Conservation (phyloP, 1,140 invertebrate genomes). For the Lepidostoma basale region DNA sequence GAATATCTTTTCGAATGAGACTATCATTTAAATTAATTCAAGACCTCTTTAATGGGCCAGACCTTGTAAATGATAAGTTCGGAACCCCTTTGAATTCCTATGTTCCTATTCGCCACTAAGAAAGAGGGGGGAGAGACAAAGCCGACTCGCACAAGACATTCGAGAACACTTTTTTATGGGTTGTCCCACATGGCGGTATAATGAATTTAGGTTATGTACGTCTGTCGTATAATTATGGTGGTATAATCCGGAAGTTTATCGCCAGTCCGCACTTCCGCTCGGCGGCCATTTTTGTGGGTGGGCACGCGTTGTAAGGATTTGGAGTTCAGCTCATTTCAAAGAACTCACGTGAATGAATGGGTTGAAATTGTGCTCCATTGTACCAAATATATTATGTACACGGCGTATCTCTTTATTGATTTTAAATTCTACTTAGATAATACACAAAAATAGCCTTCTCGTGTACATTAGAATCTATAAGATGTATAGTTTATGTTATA, state of each 20-base stretch:
- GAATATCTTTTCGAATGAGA: constrained; percentile 24
- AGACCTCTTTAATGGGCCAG: constrained; percentile 21
- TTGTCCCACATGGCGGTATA: not conserved
- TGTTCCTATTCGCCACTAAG: constrained; percentile 19
- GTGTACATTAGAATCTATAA: too few relatives aligned
- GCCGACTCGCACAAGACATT: not conserved
- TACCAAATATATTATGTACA: too few relatives aligned
- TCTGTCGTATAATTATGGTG: constrained; percentile 23
- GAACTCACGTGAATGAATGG: not conserved
- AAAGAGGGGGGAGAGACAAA: constrained; percentile 3
- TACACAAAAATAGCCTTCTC: too few relatives aligned
- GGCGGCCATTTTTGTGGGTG: constrained; percentile 34
- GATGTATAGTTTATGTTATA: too few relatives aligned
- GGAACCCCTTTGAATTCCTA: constrained; percentile 24
- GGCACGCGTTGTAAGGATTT: not conserved
- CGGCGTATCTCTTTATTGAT: too few relatives aligned
- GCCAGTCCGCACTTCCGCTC: constrained; percentile 18
- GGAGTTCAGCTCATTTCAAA: not conserved
- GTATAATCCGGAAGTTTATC: constrained; percentile 33
- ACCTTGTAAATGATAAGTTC: constrained; percentile 12
- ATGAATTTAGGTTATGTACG: constrained; percentile 15
- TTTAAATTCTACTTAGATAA: too few relatives aligned
- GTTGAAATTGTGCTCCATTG: too few relatives aligned
- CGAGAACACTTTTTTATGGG: constrained; percentile 7
- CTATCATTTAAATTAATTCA: constrained; percentile 40